Evolutionary conservation across 2,888 invertebrate species (phyloP), one percentile per base, ranked within the genome.

Genomic region (Platypus cylindrus): DNA sequence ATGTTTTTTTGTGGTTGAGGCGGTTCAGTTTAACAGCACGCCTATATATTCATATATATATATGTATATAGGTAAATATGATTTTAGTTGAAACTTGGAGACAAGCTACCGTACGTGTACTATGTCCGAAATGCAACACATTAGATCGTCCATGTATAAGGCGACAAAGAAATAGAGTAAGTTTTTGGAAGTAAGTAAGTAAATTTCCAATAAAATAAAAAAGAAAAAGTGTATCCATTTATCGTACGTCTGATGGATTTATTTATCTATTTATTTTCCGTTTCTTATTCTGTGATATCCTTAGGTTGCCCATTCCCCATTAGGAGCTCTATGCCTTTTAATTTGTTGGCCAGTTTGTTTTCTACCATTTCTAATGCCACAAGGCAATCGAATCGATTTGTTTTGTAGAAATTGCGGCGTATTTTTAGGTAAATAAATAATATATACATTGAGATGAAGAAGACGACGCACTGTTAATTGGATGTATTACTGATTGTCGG

Each of bases 341-440:
- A 54, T 56, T 3, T 62, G 60, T 46, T 61, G 61, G 62, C 62
- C 61, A 2, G 45, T 61, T 8, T 60, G 60, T 40, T 60, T 60
- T 38, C 43, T 62, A 7, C 59, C 59, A 24, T 58, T 59, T 37
- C 45, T 59, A 27, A 46, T 58, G 40, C 52, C 56, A 12, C 52
- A 56, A 15, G 52, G 53, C 29, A 54, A 54, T 32, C 45, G 49
- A 8, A 54, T 58, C 41, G 51, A 57, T 29, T 35, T 60, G 18
- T 66, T 63, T 42, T 69, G 70, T 44, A 64, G 63, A 17, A 48
- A 56, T 14, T 70, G 70, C 44, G 59, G 62, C 11, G 44, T 55
- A 4, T 65, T 53, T 43, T 51, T 69, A 26, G 41, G 41, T 38
- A 36, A 29, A 20, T 7, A 20, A 20, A 20, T 20, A 20, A 20